Base-by-base conservation (phyloP, 2,888 invertebrate species). In the Diadromus collaris region DNA sequence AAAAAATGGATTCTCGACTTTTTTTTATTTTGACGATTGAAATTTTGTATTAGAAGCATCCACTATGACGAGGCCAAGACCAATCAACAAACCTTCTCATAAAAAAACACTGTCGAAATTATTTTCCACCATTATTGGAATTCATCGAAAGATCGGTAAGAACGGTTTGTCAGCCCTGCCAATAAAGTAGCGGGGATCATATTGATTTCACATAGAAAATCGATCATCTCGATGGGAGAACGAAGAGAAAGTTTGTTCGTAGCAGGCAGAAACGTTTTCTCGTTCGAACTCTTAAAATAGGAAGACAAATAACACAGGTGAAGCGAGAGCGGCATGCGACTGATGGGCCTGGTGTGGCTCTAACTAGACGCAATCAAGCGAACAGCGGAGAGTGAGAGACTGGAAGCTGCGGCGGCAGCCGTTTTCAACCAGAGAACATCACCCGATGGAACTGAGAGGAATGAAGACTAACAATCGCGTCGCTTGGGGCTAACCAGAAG, bases 331-430 rank as follows among this genome's bases (percentile, higher is more conserved):
- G 87, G 85, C 87, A 85, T 85, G 80, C 84, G 86, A 90, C 85
- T 86, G 89, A 90, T 89, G 88, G 84, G 85, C 83, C 85, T 87
- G 87, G 88, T 86, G 86, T 85, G 88, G 86, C 85, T 88, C 88
- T 90, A 90, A 90, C 90, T 90, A 89, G 90, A 89, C 90, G 87
- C 89, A 89, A 90, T 90, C 88, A 90, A 88, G 87, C 85, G 89
- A 87, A 87, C 82, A 85, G 83, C 44, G 46, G 77, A 72, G 67
- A 76, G 34, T 51, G 69, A 68, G 72, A 63, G 65, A 71, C 61
- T 85, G 21, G 82, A 83, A 87, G 86, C 86, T 73, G 65, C 64
- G 51, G 60, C 69, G 64, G 73, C 73, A 69, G 65, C 56, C 44
- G 60, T 74, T 74, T 75, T 64, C 41, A 67, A 46, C 41, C 58